Conservation (phyloP, 2,888 invertebrate species). For the Diarsia dahlii region DNA sequence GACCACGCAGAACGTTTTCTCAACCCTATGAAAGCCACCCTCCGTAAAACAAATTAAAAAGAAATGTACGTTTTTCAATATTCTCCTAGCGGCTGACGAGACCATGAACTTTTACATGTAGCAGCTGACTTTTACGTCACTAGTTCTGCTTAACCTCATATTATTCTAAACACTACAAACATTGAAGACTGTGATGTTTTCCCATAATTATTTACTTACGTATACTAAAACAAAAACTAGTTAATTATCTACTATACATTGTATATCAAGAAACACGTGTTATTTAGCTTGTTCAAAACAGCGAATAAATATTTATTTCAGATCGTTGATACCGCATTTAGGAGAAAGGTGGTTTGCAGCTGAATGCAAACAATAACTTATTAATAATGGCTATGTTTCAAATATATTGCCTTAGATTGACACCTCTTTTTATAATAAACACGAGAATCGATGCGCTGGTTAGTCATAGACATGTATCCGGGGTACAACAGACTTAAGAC, state of each 20-base stretch:
- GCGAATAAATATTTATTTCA: neutral
- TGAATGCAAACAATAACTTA: neutral
- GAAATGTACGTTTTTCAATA: neutral
- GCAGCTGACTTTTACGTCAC: neutral
- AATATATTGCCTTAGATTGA: neutral
- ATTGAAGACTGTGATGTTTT: neutral
- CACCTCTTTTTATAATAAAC: neutral
- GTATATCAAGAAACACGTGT: neutral
- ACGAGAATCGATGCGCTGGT: neutral
- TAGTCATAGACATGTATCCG: neutral
- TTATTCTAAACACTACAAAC: neutral
- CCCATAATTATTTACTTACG: neutral
- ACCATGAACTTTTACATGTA: neutral
- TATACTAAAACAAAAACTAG: neutral
- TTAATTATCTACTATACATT: constrained; percentile 6
- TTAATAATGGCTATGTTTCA: neutral
- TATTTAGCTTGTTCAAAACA: neutral
- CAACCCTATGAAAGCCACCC: neutral
- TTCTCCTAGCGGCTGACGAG: neutral
- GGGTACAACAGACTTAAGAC: neutral
- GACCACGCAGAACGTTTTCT: neutral
- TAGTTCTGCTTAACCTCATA: neutral
- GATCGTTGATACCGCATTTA: neutral
- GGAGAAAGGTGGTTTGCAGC: neutral
- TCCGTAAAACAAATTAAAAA: neutral